Conservation (phyloP, 2,797 vertebrate genomes). For the Botia kubotai region DNA sequence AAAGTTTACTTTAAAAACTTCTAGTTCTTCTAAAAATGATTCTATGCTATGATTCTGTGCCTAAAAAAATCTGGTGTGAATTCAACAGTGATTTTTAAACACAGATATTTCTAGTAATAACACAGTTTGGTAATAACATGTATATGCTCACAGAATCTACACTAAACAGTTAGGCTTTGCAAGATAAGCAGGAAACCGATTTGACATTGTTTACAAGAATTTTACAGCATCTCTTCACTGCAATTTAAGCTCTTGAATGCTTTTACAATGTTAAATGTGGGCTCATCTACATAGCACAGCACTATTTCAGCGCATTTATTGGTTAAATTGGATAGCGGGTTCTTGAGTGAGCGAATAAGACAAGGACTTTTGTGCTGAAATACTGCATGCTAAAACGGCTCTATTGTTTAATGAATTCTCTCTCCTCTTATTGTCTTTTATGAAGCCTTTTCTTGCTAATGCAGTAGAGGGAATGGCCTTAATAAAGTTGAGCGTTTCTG, state of each 20-base stretch:
- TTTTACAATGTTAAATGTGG: background rate
- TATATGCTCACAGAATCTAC: too few species aligned
- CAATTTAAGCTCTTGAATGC: background rate
- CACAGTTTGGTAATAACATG: too few species aligned
- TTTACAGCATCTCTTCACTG: background rate
- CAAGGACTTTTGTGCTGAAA: background rate
- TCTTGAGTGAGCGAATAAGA: background rate
- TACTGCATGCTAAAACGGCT: background rate
- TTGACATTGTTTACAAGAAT: background rate
- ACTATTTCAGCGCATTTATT: background rate
- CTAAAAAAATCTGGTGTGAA: too few species aligned
- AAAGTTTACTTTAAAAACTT: constrained; percentile 9
- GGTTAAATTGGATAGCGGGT: background rate
- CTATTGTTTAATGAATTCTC: background rate
- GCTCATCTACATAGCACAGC: background rate
- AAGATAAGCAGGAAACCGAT: too few species aligned
- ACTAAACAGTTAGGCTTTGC: too few species aligned
- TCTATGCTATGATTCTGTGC: too few species aligned
- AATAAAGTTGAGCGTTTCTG: constrained; percentile 5
- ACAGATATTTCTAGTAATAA: too few species aligned
- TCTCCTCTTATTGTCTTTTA: background rate
- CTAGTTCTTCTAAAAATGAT: too few species aligned
- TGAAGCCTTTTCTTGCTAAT: constrained; percentile 1
- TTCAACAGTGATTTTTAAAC: too few species aligned
- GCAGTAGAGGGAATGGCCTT: constrained; percentile 1